Evolutionary conservation across 2,888 invertebrate species (phyloP), one percentile per base, ranked within the genome.

Genomic region (Rutpela maculata): DNA sequence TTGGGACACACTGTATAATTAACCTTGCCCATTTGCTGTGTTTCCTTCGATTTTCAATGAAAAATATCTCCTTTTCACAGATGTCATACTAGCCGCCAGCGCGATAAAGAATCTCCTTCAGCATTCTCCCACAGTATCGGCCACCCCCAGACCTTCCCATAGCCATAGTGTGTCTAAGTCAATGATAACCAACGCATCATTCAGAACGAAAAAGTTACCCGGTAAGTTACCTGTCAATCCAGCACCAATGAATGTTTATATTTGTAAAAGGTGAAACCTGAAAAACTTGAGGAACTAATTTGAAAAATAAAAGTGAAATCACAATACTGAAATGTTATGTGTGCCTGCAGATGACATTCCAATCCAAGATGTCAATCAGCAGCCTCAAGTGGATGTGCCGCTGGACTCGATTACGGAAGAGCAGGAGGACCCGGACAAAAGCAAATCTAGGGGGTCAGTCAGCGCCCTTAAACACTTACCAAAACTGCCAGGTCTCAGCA

Each of bases 151-250:
- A 72, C 86, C 87, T 15, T 87, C 88, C 7, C 86, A 87, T 63
- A 86, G 83, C 70, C 89, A 88, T n/a, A 94, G 94, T 3, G 93
- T 96, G 85, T 95, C 95, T 0, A 98, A 98, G 90, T 96, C 97
- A 10, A 97, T 98, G 95, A 98, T 99, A 82, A 99, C 99, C 43
- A 99, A 99, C 90, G 99, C 99, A 81, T 99, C 99, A 83, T 98
- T 99, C 91, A 94, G 98, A 82, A 97, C 98, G 82, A 98, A 97
- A 91, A 98, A 98, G 90, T 92, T 99, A 86, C 99, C 99, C 91
- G 96, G 96, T 96, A 91, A 91, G 91, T 87, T 71, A 22, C 55
- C 11, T 59, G 17, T 26, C 22, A 50, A 62, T 43, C 1, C 4
- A 22, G 43, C 50, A 55, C 26, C 67, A 50, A n/a, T n/a, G 1